Evolutionary conservation across 2,888 invertebrate species (phyloP), one percentile per base, ranked within the genome.

Genomic region (Gasteruption jaculator): DNA sequence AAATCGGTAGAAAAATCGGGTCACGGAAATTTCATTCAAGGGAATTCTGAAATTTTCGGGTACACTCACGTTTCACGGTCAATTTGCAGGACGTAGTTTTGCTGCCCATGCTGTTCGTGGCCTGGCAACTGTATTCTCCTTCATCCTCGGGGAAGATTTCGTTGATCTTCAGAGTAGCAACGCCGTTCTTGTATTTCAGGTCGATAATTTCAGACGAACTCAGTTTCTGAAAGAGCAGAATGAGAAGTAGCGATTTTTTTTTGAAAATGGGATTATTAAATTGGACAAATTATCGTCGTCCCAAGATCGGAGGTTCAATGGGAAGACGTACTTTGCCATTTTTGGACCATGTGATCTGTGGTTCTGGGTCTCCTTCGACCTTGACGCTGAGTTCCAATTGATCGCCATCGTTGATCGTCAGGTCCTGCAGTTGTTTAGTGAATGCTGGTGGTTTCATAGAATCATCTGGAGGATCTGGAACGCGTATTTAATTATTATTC

Each of bases 101-200:
- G 39, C 85, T 80, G 43, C 96, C 95, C 57, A 91, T 82, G 47
- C 91, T 87, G 75, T 95, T 97, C 52, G 83, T 88, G 16, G 95
- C 96, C 63, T 85, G 86, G 66, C 95, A 93, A 5, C 82, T 78
- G 69, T 94, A 96, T 45, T 85, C 82, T 15, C 87, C 92, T 70
- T 92, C 94, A 68, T 95, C 94, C 72, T 95, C 94, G 0, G 94
- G 94, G 78, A 91, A 95, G 32, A 92, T 84, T 74, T 95, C 95
- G 60, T 85, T 86, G 61, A 96, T 94, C 38, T 84, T 83, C 32
- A 95, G 75, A 15, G 85, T 86, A 0, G 94, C 94, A 8, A 87
- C 79, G 36, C 91, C 89, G 66, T 86, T 86, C 73, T 91, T 91
- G 73, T 94, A 94, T 71, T 91, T 92, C 43, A 95, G 79, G 68